Evolutionary conservation across 2,113 vertebrate genomes (phyloP), one percentile per base, ranked within the genome.

Genomic region (Xiphophorus couchianus): DNA sequence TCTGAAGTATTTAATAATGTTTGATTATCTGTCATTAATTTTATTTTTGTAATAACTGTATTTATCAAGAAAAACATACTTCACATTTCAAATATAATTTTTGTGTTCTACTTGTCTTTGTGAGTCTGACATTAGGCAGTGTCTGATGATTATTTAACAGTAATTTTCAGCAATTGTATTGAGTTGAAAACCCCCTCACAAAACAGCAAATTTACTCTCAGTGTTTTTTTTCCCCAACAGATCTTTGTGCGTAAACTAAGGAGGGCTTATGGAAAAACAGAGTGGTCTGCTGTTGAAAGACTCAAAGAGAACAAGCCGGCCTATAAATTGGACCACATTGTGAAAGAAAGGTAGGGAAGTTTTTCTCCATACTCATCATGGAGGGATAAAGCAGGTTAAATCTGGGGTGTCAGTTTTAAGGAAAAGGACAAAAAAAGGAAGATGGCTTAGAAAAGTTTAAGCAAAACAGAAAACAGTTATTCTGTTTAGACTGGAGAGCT

Each of bases 181-280:
- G 14, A 48, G 17, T 1, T 58, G 51, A 25, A 10, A 58, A 0
- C 22, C 9, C 9, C 51, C 25, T 25, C 51, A 58, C 25, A 58
- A n/a, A n/a, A n/a, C 22, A 0, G 51, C 51, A 19, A 54, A n/a
- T 0, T 62, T 33, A 27, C 15, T 67, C 2, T 30, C 9, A 28
- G 71, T 76, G 28, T 19, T 14, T 80, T 22, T 37, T 37, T 37
- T 2, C 0, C 1, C 35, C 35, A 27, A 67, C 64, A 91, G 98
- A 93, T 99, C 1, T 99, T 99, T 64, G 98, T 99, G 13, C 95
- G 97, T n/a, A 99, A 97, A 84, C 95, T 99, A 12, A 95, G 97
- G 0, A 98, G 94, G 76, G 98, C 98, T 0, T 98, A 97, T 1
- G 97, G 95, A 22, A 99, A 99, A 89, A 95, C 95, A 0, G 96